These are phyloP conservation scores for Gnathonemus longibarbis DNA, from an alignment of 2,113 vertebrate species.

Conservation along the genomic window DNA sequence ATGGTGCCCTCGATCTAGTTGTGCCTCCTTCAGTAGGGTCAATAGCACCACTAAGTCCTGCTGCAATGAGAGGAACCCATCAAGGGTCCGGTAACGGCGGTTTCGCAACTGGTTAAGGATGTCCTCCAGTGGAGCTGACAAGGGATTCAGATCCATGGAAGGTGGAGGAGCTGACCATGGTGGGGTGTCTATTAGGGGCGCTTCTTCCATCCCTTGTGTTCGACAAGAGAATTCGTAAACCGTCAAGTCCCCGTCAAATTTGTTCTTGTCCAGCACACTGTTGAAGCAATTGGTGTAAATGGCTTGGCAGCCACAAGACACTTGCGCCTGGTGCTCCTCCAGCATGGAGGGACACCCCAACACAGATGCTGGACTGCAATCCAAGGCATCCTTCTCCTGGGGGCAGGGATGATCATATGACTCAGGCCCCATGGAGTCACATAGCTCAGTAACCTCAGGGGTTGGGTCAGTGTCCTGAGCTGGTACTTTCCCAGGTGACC, in stretches of 20 bases:
- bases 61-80: conserved; percentile 69
- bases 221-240: conserved; percentile 54
- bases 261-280: conserved; percentile 44
- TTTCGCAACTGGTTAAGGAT: conserved; percentile 61
- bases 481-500: not conserved
- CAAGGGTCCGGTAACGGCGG: conserved; percentile 51
- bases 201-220: conserved; percentile 29
- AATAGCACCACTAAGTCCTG: conserved; percentile 59
- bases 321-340: conserved; percentile 51
- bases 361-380: conserved; percentile 43
- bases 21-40: conserved; percentile 41
- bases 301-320: conserved; percentile 71
- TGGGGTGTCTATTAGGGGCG: conserved; percentile 42
- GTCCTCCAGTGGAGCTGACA: conserved; percentile 46
- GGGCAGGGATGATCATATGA: conserved; percentile 16
- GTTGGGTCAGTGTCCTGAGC: conserved; percentile 2
- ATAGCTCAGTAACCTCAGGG: conserved; percentile 43
- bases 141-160: conserved; percentile 56
- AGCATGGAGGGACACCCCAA: conserved; percentile 51
- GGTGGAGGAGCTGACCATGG: conserved; percentile 50
- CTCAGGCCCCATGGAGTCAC: conserved; percentile 37
- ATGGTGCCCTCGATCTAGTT: conserved; percentile 55
- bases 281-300: conserved; percentile 80
- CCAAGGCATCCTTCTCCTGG: conserved; percentile 43
- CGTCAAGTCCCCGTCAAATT: conserved; percentile 59